Conservation (phyloP, 2,797 vertebrate genomes). For the Pangasius macronema region DNA sequence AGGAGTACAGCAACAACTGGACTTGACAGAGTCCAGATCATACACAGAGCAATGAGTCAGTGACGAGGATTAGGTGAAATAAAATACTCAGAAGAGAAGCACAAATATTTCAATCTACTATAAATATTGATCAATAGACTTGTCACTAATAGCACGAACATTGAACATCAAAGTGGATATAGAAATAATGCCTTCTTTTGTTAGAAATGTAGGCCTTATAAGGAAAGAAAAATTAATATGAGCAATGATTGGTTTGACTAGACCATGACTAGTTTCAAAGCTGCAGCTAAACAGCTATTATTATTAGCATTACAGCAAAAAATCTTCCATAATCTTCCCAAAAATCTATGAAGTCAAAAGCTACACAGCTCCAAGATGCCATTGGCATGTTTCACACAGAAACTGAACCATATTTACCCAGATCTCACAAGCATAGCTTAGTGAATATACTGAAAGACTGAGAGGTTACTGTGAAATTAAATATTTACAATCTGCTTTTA, state of each 20-base stretch:
- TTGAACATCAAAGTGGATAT: neutral
- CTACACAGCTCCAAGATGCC: neutral
- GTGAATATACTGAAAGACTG: neutral
- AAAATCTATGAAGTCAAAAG: neutral
- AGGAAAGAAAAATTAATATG: constrained; percentile 2
- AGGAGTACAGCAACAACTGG: constrained; percentile 2
- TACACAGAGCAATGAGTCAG: constrained; percentile 10
- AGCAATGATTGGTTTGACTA: neutral
- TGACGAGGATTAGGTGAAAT: constrained; percentile 37
- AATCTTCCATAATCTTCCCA: neutral
- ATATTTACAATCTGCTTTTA: neutral
- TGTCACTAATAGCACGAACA: neutral
- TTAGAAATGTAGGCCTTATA: constrained; percentile 26
- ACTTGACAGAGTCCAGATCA: constrained; percentile 48
- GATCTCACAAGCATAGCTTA: neutral
- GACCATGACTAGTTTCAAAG: neutral
- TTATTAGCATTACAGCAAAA: constrained; percentile 8
- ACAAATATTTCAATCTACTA: constrained; percentile 2
- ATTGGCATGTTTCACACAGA: neutral
- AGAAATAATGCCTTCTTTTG: neutral
- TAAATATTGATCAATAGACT: constrained; percentile 19
- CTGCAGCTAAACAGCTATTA: constrained; percentile 2
- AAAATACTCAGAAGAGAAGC: constrained; percentile 20
- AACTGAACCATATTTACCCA: neutral
- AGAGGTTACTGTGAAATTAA: neutral